A percentile compares a stretch with the other conserved stretches of the same genome.
Conservation (phyloP, 2,888 invertebrate genomes). For the Drosophila picticornis region DNA sequence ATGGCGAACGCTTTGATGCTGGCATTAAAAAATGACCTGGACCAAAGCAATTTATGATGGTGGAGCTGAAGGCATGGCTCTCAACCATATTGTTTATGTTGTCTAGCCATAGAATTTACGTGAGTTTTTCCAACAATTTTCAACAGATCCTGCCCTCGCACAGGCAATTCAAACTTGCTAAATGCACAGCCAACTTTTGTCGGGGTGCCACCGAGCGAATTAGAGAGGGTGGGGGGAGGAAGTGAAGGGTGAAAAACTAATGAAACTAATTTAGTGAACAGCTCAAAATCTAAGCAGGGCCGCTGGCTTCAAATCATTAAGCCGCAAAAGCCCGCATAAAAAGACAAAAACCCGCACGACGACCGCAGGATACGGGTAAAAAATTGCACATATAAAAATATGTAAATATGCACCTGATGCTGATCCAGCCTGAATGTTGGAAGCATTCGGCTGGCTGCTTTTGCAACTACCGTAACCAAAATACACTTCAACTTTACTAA, state of each 20-base stretch:
- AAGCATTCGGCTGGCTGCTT: slow-evolving; percentile 15
- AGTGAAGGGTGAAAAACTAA: slow-evolving; percentile 55
- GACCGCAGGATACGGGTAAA: slow-evolving; percentile 50
- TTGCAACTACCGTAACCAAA: slow-evolving; percentile 40
- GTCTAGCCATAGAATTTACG: slow-evolving; percentile 75
- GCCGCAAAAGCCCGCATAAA: slow-evolving; percentile 52
- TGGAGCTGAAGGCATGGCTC: slow-evolving; percentile 27
- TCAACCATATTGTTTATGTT: slow-evolving; percentile 76
- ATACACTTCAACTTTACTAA: slow-evolving; percentile 69
- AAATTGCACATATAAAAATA: slow-evolving; percentile 60
- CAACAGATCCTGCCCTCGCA: slow-evolving; percentile 38
- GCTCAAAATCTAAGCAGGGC: slow-evolving; percentile 63
- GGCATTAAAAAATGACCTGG: slow-evolving; percentile 68
- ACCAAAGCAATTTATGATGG: slow-evolving; percentile 77
- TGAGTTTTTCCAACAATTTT: slow-evolving; percentile 56
- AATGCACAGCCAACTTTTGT: slow-evolving; percentile 49
- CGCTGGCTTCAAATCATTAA: slow-evolving; percentile 71
- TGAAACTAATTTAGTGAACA: slow-evolving; percentile 77
- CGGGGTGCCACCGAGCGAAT: not conserved
- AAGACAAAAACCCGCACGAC: slow-evolving; percentile 23
- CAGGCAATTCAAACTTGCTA: slow-evolving; percentile 56
- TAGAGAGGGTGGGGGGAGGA: no score
- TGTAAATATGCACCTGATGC: slow-evolving; percentile 78
- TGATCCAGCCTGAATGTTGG: slow-evolving; percentile 31
- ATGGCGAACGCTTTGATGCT: slow-evolving; percentile 40